phyloP scores from a whole-genome alignment of 2,888 invertebrate genomes.

The Empis livida region DNA sequence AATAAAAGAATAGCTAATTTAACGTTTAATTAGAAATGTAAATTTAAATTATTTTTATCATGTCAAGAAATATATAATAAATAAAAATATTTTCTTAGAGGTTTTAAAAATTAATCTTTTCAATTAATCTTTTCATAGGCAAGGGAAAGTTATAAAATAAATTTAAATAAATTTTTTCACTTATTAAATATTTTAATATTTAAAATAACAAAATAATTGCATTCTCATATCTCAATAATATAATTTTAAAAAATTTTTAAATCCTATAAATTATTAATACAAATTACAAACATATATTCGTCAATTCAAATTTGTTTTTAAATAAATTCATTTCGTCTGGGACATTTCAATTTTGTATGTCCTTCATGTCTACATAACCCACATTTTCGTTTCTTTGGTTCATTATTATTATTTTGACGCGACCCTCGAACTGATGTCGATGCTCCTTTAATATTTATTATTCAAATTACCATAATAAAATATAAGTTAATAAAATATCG shows the following conservation, averaged over 20 bases:
- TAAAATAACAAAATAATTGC: too few relatives aligned
- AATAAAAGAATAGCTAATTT: too few relatives aligned
- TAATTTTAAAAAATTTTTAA: not conserved
- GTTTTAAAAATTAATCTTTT: too few relatives aligned
- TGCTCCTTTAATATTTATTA: not conserved
- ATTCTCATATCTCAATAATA: not conserved
- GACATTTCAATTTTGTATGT: slow-evolving; percentile 46
- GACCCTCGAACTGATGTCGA: too few relatives aligned
- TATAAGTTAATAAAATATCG: not conserved
- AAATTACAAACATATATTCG: not conserved
- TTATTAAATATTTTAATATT: too few relatives aligned
- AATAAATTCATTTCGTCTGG: slow-evolving; percentile 26
- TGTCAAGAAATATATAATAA: too few relatives aligned
- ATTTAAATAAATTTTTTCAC: too few relatives aligned
- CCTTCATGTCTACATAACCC: slow-evolving; percentile 62
- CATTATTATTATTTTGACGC: slow-evolving; percentile 3
- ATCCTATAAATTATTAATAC: not conserved
- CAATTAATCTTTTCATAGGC: too few relatives aligned
- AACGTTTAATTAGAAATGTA: too few relatives aligned
- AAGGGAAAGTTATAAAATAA: too few relatives aligned
- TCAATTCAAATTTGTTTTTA: not conserved
- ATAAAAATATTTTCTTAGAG: too few relatives aligned
- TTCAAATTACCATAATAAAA: not conserved
- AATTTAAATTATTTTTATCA: too few relatives aligned
- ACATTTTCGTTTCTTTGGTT: slow-evolving; percentile 44